Conservation (phyloP, 35 echinoderm and acorn worm species). For the Lytechinus pictus region DNA sequence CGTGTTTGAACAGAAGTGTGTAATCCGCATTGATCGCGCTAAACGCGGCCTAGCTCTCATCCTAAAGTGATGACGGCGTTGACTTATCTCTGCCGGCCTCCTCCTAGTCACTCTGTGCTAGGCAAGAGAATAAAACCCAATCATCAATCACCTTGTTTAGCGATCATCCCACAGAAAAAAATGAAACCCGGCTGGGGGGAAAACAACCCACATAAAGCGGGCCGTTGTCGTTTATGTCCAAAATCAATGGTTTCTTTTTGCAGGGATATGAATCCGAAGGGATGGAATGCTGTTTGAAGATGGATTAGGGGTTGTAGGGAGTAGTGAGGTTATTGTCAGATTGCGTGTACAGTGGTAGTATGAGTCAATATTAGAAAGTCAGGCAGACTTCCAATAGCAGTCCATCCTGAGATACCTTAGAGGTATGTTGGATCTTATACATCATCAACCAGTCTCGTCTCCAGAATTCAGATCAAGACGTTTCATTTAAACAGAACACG, state of each 20-base stretch:
- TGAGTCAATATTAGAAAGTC: slow-evolving; percentile 1
- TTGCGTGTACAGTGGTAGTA: slow-evolving; percentile 37
- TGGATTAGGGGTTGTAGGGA: slow-evolving; percentile 44
- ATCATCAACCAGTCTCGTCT: neutral
- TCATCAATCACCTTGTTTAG: slow-evolving; percentile 17
- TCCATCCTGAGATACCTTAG: neutral
- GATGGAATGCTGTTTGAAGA: slow-evolving; percentile 48
- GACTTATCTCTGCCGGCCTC: neutral
- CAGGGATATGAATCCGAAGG: neutral
- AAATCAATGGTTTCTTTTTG: slow-evolving; percentile 50
- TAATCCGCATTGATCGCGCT: slow-evolving; percentile 57
- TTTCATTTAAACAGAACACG: neutral
- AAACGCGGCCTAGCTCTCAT: slow-evolving; percentile 22
- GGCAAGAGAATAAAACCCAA: neutral
- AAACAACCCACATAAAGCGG: slow-evolving; percentile 34
- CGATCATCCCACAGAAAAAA: neutral
- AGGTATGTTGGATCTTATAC: neutral
- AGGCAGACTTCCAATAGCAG: neutral
- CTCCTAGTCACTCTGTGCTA: neutral
- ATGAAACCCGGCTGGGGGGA: neutral
- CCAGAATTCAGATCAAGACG: neutral
- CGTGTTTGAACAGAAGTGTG: slow-evolving; percentile 50
- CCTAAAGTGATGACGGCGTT: slow-evolving; percentile 34
- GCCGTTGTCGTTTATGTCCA: neutral
- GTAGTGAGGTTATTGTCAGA: slow-evolving; percentile 32